Base-by-base conservation (phyloP, 1,140 invertebrate species). In the Zaprionus inermis region DNA sequence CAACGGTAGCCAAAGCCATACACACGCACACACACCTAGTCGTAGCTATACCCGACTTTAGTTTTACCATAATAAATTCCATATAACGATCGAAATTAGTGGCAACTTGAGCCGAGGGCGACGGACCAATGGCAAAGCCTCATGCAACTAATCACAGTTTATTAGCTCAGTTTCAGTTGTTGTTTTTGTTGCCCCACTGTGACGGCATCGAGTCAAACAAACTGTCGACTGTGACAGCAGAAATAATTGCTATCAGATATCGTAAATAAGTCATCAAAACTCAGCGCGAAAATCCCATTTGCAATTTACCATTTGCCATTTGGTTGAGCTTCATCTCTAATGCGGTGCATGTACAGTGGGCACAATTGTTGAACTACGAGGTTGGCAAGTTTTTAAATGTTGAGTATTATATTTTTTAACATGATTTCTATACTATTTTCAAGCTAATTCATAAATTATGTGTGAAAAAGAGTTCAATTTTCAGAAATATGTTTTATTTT, bases 141-240 rank as follows among this genome's bases (percentile, higher is more conserved):
- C 59, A 59, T 84, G 73, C 73, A 82, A 80, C 84, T 80, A 83
- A 88, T 89, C 80, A 89, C 46, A 72, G 77, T 89, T 86, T 83
- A 88, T 83, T 78, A 78, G 68, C 64, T 79, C 66, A 78, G 30
- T 20, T 60, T 11, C 24, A 38, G 14, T 22, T 44, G 14, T 30
- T 68, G 55, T 41, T 70, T 59, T 54, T 67, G 55, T 63, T 61
- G 57, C 36, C 46, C 64, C 64, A 4, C 70, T 67, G 38, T 52
- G 51, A 57, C 52, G 36, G 41, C 59, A 44, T 46, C 66, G 34
- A 67, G 54, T 72, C 49, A 60, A 60, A 56, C 44, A 49, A 49
- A 49, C 61, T 68, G 56, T 78, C 59, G 55, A 65, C 59, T 65
- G 60, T 60, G 55, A 74, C 72, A 75, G 60, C 41, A 46, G 51